Conservation (phyloP, 1,140 invertebrate species). For the Drosophila sp. region DNA sequence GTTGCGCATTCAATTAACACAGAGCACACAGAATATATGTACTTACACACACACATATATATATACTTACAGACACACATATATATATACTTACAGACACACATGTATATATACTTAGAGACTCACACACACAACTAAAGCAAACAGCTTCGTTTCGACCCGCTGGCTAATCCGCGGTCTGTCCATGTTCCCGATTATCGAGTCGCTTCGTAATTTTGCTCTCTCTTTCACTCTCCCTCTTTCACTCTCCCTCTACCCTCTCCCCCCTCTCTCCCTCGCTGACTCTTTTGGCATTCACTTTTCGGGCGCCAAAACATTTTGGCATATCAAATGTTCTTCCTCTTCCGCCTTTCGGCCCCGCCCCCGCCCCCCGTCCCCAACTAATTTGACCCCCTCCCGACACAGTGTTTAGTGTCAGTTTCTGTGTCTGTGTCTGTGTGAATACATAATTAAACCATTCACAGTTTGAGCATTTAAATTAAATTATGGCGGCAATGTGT, state of each 20-base stretch:
- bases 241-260: background rate
- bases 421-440: constrained; percentile 36
- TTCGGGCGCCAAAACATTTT: constrained; percentile 61
- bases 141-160: constrained; percentile 52
- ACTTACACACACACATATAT: too few relatives aligned
- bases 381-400: background rate
- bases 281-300: constrained; percentile 51
- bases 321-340: constrained; percentile 50
- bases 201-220: constrained; percentile 43
- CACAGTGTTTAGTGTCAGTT: constrained; percentile 6
- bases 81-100: constrained; percentile 25
- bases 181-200: constrained; percentile 66
- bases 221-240: background rate
- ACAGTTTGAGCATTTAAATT: constrained; percentile 81
- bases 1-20: constrained; percentile 80
- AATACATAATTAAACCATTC: constrained; percentile 81
- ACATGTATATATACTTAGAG: too few relatives aligned
- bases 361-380: constrained; percentile 21
- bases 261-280: too few relatives aligned
- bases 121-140: constrained; percentile 57
- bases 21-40: constrained; percentile 37
- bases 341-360: too few relatives aligned
- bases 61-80: too few relatives aligned
- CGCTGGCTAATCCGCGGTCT: constrained; percentile 47
- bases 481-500: constrained; percentile 65